These are phyloP conservation scores for Gadus chalcogrammus DNA, from an alignment of 2,113 vertebrate species.

Conservation along the genomic window DNA sequence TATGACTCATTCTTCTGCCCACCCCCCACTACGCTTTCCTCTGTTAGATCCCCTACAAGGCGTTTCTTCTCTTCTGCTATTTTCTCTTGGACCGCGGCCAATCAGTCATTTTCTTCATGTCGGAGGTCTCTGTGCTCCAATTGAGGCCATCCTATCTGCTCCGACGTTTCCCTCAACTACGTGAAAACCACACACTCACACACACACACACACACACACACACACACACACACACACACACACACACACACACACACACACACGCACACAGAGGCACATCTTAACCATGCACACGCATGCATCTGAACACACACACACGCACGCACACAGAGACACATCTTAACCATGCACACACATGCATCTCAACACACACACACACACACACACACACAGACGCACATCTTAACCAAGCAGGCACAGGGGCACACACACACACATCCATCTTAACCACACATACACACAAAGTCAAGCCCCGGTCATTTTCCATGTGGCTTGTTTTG, in stretches of 20 bases:
- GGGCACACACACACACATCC: background rate
- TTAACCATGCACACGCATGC: background rate
- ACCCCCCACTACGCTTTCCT: too few species aligned
- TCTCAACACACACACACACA: background rate
- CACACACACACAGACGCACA: constrained; percentile 33
- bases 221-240: background rate
- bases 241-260: constrained; percentile 1
- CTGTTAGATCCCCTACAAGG: too few species aligned
- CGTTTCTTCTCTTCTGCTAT: too few species aligned
- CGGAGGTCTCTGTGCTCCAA: too few species aligned
- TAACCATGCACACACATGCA: background rate
- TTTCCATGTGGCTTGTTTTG: constrained; percentile 63
- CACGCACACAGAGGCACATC: constrained; percentile 32
- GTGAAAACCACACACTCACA: background rate
- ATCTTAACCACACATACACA: background rate
- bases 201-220: background rate
- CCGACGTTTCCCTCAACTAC: too few species aligned
- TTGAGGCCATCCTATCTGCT: too few species aligned
- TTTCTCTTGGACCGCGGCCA: too few species aligned
- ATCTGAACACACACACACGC: constrained; percentile 20
- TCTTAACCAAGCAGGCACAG: background rate
- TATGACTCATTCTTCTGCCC: too few species aligned
- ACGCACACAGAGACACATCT: constrained; percentile 2
- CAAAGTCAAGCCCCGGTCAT: constrained; percentile 57
- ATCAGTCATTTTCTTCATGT: too few species aligned